Evolutionary conservation across 2,888 invertebrate species (phyloP).

Genomic region (Coleophora flavipennella): DNA sequence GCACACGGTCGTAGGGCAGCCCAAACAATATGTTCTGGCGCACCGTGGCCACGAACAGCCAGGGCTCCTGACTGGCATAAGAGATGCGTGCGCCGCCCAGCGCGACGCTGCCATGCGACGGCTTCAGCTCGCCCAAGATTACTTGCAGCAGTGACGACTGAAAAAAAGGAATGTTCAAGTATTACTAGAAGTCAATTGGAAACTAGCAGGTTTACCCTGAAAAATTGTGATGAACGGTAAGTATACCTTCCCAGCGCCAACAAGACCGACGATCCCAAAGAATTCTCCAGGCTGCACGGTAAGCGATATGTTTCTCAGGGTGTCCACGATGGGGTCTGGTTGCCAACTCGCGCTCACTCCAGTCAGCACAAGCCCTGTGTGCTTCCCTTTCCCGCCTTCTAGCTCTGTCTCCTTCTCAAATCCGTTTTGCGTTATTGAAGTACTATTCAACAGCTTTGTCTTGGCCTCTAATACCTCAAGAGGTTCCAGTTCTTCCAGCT

Average conservation of each 20-base stretch:
- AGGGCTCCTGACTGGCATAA: conserved; percentile 86
- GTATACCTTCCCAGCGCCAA: conserved; percentile 81
- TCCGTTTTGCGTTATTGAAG: conserved; percentile 29
- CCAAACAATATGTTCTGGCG: conserved; percentile 88
- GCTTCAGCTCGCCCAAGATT: conserved; percentile 80
- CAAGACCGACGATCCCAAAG: conserved; percentile 80
- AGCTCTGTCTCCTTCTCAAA: conserved; percentile 34
- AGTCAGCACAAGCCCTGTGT: conserved; percentile 40
- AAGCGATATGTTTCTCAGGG: conserved; percentile 65
- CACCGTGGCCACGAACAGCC: conserved; percentile 81
- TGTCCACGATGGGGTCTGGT: conserved; percentile 63
- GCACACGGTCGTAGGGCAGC: conserved; percentile 66
- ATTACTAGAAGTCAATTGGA: too few species aligned
- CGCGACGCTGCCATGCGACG: conserved; percentile 72
- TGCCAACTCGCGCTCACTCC: conserved; percentile 60
- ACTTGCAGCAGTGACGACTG: conserved; percentile 78
- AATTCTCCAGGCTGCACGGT: conserved; percentile 70
- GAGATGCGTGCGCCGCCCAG: conserved; percentile 75
- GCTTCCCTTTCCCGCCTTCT: conserved; percentile 27
- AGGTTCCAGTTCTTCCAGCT: conserved; percentile 49
- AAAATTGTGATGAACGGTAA: too few species aligned
- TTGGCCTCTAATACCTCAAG: conserved; percentile 28
- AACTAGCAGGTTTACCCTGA: too few species aligned
- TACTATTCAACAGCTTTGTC: conserved; percentile 19
- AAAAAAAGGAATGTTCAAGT: not conserved